These are phyloP conservation scores for Aporophyla lueneburgensis DNA, from an alignment of 2,888 invertebrate species.

Conservation along the genomic window DNA sequence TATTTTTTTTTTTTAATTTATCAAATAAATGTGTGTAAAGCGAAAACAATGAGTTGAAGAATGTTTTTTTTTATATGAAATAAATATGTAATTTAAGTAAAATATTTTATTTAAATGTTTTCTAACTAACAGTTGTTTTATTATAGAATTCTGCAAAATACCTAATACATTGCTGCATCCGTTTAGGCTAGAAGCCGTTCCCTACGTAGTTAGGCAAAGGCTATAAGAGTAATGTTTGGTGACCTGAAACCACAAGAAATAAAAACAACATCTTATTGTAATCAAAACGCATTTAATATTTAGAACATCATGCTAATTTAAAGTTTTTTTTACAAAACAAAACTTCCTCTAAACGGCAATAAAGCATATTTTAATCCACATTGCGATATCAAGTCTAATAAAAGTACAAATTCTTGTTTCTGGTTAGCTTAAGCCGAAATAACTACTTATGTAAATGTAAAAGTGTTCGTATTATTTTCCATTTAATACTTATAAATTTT, in stretches of 20 bases:
- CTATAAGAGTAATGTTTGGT: not conserved
- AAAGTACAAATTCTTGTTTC: constrained; percentile 72
- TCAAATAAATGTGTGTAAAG: not conserved
- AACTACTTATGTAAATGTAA: constrained; percentile 66
- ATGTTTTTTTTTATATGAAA: not conserved
- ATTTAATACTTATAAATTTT: constrained; percentile 56
- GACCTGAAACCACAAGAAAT: constrained; percentile 1
- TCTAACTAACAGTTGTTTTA: no score
- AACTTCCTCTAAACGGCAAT: constrained; percentile 78
- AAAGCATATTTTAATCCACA: constrained; percentile 77
- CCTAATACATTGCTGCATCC: no score
- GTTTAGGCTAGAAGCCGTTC: no score
- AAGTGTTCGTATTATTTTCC: constrained; percentile 54
- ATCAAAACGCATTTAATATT: constrained; percentile 82
- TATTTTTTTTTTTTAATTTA: not conserved
- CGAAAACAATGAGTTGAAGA: not conserved
- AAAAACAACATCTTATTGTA: constrained; percentile 68
- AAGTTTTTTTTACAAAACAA: constrained; percentile 79
- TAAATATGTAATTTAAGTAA: no score
- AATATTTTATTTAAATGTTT: no score
- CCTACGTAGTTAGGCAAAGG: no score
- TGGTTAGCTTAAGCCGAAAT: constrained; percentile 72
- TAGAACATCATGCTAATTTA: constrained; percentile 82
- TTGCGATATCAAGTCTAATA: constrained; percentile 70
- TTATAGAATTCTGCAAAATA: no score